Percentiles rank a stretch among this genome's conserved stretches.
Conservation (phyloP, 2,113 vertebrate species). For the Amblyopsis rosae region DNA sequence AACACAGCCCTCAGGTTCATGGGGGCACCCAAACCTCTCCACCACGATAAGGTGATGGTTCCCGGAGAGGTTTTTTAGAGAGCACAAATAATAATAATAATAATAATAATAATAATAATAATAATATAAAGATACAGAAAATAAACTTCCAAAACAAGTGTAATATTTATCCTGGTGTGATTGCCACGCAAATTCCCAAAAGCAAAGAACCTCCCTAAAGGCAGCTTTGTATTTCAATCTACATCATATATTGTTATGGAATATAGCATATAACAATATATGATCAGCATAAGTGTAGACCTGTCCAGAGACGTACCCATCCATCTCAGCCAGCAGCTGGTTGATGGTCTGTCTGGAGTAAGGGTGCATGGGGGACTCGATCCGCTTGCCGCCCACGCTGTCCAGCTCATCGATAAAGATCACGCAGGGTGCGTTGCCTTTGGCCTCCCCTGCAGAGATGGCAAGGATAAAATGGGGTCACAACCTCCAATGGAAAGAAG, state of each 20-base stretch:
- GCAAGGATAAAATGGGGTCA: not conserved
- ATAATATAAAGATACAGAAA: too few species aligned
- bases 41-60: too few species aligned
- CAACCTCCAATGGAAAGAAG: not conserved
- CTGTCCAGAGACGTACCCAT: constrained; percentile 81
- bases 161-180: too few species aligned
- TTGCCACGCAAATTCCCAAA: too few species aligned
- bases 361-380: constrained; percentile 98
- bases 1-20: too few species aligned
- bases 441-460: constrained; percentile 85
- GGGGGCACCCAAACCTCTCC: too few species aligned
- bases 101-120: too few species aligned
- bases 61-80: too few species aligned
- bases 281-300: not conserved
- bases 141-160: not conserved
- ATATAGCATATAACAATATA: not conserved
- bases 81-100: too few species aligned
- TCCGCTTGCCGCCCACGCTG: constrained; percentile 96
- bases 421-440: constrained; percentile 93
- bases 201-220: too few species aligned
- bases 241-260: too few species aligned
- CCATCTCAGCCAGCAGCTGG: constrained; percentile 98
- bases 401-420: constrained; percentile 99
- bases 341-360: constrained; percentile 99
- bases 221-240: not conserved